Evolutionary conservation across 1,140 invertebrate species (phyloP).

Genomic region (Teleopsis dalmanni): DNA sequence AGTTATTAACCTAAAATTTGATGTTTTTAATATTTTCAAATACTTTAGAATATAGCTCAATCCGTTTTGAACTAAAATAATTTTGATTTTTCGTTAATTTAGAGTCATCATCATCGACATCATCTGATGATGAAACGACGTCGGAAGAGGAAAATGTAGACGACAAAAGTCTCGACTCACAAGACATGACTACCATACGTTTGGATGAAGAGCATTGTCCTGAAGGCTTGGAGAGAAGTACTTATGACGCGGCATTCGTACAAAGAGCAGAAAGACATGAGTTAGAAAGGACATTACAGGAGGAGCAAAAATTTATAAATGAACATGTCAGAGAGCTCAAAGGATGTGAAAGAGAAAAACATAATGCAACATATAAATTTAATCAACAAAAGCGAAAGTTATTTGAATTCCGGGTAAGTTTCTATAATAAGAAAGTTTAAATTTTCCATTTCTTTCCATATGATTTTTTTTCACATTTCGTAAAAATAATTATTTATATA

Average conservation of each 20-base stretch:
- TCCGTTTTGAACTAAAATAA: too few species aligned
- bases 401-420: slow-evolving; percentile 23
- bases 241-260: slow-evolving; percentile 59
- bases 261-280: slow-evolving; percentile 52
- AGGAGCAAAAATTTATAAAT: slow-evolving; percentile 46
- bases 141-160: slow-evolving; percentile 55
- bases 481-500: neutral
- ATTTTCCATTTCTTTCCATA: too few species aligned
- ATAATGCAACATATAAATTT: slow-evolving; percentile 31
- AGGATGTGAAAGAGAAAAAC: slow-evolving; percentile 30
- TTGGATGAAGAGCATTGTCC: slow-evolving; percentile 71
- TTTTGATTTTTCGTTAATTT: neutral
- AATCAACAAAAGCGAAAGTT: slow-evolving; percentile 29
- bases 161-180: slow-evolving; percentile 51
- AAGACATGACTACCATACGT: slow-evolving; percentile 53
- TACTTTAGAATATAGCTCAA: too few species aligned
- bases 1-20: too few species aligned
- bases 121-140: slow-evolving; percentile 45
- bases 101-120: slow-evolving; percentile 35
- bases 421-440: neutral
- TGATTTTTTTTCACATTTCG: too few species aligned
- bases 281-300: slow-evolving; percentile 44
- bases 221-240: slow-evolving; percentile 58
- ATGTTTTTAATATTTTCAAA: too few species aligned
- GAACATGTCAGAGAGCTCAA: slow-evolving; percentile 40